Percentiles rank a stretch among this genome's conserved stretches.
phyloP scores from a whole-genome alignment of 2,113 vertebrate species.

The Porphyrio hochstetteri region DNA sequence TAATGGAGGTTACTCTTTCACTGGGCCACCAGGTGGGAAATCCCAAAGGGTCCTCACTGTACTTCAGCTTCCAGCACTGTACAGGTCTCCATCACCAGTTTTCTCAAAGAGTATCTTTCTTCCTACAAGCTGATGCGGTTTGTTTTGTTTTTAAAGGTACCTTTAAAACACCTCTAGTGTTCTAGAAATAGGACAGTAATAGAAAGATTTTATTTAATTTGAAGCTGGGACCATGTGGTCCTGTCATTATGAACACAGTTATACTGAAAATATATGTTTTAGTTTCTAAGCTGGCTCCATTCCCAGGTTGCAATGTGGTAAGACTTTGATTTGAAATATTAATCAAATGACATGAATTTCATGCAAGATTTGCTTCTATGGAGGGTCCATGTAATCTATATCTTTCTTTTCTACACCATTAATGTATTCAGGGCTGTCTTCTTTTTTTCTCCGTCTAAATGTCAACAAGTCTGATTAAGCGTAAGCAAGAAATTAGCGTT shows the following conservation, averaged over 20 bases:
- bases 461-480: conserved; percentile 65
- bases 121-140: not conserved
- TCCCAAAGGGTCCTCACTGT: not conserved
- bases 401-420: conserved; percentile 63
- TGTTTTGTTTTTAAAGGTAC: not conserved
- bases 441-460: conserved; percentile 39
- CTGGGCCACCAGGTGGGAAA: not conserved
- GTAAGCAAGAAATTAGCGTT: conserved; percentile 52
- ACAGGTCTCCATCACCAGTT: not conserved
- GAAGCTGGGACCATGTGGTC: conserved; percentile 36
- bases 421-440: conserved; percentile 22
- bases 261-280: conserved; percentile 51
- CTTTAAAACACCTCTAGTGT: not conserved
- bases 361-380: conserved; percentile 23
- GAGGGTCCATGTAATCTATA: conserved; percentile 35
- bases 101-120: not conserved
- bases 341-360: conserved; percentile 55
- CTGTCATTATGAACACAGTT: conserved; percentile 44
- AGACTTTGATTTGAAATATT: conserved; percentile 60
- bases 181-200: not conserved
- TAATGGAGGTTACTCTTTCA: not conserved
- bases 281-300: conserved; percentile 55
- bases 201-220: conserved; percentile 44
- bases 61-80: not conserved
- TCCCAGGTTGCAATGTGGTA: conserved; percentile 59